phyloP scores from a whole-genome alignment of 2,113 vertebrate species.

The Centropristis striata region DNA sequence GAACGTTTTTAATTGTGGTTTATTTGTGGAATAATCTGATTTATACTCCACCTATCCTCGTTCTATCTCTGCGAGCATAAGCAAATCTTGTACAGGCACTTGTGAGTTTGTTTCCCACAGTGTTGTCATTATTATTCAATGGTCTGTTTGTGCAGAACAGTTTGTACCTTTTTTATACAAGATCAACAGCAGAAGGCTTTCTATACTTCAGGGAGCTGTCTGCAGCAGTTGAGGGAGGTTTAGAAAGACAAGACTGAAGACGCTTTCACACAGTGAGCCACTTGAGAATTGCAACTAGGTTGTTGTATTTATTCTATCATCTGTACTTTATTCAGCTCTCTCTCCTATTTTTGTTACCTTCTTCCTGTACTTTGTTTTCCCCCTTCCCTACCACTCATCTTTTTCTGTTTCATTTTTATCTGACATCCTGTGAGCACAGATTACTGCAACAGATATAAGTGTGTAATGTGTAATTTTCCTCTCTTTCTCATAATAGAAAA shows the following conservation, averaged over 20 bases:
- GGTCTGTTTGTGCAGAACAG: slow-evolving; percentile 74
- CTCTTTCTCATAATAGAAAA: slow-evolving; percentile 58
- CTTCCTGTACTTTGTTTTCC: slow-evolving; percentile 39
- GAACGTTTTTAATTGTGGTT: neutral
- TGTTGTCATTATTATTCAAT: slow-evolving; percentile 65
- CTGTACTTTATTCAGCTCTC: slow-evolving; percentile 41
- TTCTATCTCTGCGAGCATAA: neutral
- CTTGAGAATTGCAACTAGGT: slow-evolving; percentile 65
- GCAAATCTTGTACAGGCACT: slow-evolving; percentile 15
- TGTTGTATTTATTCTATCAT: slow-evolving; percentile 66
- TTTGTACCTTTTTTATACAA: slow-evolving; percentile 74
- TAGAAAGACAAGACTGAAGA: slow-evolving; percentile 64
- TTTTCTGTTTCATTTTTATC: slow-evolving; percentile 49
- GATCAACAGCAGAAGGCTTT: slow-evolving; percentile 72
- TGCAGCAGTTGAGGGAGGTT: slow-evolving; percentile 62
- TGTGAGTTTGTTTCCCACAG: slow-evolving; percentile 55
- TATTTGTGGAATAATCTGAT: neutral
- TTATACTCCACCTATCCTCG: neutral
- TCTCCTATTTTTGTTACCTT: slow-evolving; percentile 19
- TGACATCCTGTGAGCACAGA: slow-evolving; percentile 54
- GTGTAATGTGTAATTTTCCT: slow-evolving; percentile 63
- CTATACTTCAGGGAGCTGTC: slow-evolving; percentile 66
- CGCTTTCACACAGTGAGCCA: slow-evolving; percentile 56
- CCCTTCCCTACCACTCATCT: slow-evolving; percentile 13
- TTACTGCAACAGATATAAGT: slow-evolving; percentile 56